Percentiles rank a stretch among this genome's conserved stretches.
Evolutionary conservation across 2,113 vertebrate genomes (phyloP).

Genomic region (Cebidichthys violaceus): DNA sequence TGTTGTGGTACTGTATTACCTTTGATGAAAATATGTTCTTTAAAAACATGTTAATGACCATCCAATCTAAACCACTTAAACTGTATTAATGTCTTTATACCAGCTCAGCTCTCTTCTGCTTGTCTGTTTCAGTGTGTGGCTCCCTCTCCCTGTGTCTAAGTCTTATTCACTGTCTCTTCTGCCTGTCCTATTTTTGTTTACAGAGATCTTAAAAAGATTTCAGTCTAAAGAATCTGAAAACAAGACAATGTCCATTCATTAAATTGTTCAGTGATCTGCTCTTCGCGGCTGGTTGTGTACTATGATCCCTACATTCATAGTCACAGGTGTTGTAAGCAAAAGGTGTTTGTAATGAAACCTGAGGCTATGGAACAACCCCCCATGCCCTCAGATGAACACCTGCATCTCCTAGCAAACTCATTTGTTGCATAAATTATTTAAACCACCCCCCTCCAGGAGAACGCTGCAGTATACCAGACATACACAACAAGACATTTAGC

Average conservation of each 20-base stretch:
- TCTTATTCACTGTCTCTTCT: background rate
- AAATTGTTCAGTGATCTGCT: background rate
- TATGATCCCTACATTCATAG: background rate
- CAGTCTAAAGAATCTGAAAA: background rate
- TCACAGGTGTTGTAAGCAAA: conserved; percentile 6
- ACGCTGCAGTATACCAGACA: conserved; percentile 34
- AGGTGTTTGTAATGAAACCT: conserved; percentile 66
- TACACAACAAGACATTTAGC: conserved; percentile 36
- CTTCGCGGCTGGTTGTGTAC: background rate
- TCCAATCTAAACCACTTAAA: background rate
- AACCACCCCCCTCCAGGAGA: conserved; percentile 40
- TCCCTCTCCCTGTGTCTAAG: background rate
- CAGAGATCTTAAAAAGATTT: conserved; percentile 6
- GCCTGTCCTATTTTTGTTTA: background rate
- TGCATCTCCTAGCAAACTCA: conserved; percentile 72
- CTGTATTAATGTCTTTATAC: background rate
- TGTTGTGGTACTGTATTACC: background rate
- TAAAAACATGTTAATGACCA: background rate
- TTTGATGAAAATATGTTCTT: background rate
- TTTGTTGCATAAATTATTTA: conserved; percentile 81
- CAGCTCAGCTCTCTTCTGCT: background rate
- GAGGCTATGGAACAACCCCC: conserved; percentile 52
- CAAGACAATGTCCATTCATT: conserved; percentile 6
- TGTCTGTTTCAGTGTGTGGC: background rate
- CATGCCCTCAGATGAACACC: conserved; percentile 63